These are phyloP conservation scores for Hypomesus transpacificus DNA, from an alignment of 2,113 vertebrate genomes.

Conservation along the genomic window DNA sequence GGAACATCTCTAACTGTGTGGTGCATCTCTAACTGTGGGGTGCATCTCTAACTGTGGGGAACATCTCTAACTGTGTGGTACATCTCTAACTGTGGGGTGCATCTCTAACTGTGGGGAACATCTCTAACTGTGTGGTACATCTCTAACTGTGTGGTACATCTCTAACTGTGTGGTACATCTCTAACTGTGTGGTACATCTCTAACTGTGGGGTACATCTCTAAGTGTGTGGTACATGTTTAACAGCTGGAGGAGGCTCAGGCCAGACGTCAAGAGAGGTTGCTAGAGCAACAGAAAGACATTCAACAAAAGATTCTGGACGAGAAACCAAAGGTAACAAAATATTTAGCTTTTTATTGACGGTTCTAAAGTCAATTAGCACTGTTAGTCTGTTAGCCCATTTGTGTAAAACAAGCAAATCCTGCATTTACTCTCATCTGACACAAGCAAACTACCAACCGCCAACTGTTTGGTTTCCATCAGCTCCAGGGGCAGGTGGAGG, in stretches of 20 bases:
- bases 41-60: too few species aligned
- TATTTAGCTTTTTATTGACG: neutral
- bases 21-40: too few species aligned
- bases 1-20: too few species aligned
- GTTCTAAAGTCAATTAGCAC: neutral
- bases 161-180: neutral
- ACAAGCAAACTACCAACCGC: too few species aligned
- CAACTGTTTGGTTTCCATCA: conserved; percentile 45
- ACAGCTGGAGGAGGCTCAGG: conserved; percentile 91
- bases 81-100: too few species aligned
- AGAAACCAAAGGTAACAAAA: conserved; percentile 86
- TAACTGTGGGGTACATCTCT: neutral
- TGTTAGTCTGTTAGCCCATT: too few species aligned
- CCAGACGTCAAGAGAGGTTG: conserved; percentile 92
- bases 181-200: neutral
- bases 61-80: too few species aligned
- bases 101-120: too few species aligned
- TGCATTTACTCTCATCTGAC: too few species aligned
- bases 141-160: too few species aligned
- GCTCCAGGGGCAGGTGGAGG: conserved; percentile 87
- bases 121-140: too few species aligned
- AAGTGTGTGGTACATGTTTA: conserved; percentile 44
- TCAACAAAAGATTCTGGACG: conserved; percentile 90
- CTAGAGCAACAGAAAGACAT: conserved; percentile 91
- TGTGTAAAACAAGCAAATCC: too few species aligned